Percentiles rank a stretch among this genome's conserved stretches.
Evolutionary conservation across 2,113 vertebrate species (phyloP).

Genomic region (Micronycteris hirsuta): DNA sequence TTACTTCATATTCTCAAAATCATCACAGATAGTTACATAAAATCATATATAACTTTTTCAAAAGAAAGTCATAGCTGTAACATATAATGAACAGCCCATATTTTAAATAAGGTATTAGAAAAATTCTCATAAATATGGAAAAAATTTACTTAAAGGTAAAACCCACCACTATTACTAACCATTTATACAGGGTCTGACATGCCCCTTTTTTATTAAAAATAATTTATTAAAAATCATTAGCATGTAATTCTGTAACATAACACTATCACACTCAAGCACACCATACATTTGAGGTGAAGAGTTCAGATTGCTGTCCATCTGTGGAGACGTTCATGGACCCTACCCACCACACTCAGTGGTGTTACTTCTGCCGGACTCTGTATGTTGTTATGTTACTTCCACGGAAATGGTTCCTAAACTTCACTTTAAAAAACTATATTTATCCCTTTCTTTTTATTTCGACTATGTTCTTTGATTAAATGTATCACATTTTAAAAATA

Average conservation of each 20-base stretch:
- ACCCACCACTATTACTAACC: background rate
- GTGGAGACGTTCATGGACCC: too few species aligned
- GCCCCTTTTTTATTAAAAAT: too few species aligned
- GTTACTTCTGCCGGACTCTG: too few species aligned
- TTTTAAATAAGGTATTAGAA: background rate
- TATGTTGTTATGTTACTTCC: background rate
- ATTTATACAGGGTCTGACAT: background rate
- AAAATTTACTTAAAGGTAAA: background rate
- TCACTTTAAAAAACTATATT: background rate
- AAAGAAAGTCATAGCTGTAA: background rate
- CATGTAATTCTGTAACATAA: too few species aligned
- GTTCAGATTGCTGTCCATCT: too few species aligned
- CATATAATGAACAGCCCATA: background rate
- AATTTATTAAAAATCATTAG: too few species aligned
- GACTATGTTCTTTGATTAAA: background rate
- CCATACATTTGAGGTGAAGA: too few species aligned
- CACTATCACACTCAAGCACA: too few species aligned
- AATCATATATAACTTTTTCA: background rate
- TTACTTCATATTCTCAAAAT: background rate
- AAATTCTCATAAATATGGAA: background rate
- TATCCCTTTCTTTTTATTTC: background rate
- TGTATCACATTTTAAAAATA: background rate
- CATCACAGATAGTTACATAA: background rate
- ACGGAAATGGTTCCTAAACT: background rate
- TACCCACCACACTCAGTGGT: too few species aligned